Evolutionary conservation across 2,888 invertebrate species (phyloP), one percentile per base, ranked within the genome.

Genomic region (Adineta ricciae): DNA sequence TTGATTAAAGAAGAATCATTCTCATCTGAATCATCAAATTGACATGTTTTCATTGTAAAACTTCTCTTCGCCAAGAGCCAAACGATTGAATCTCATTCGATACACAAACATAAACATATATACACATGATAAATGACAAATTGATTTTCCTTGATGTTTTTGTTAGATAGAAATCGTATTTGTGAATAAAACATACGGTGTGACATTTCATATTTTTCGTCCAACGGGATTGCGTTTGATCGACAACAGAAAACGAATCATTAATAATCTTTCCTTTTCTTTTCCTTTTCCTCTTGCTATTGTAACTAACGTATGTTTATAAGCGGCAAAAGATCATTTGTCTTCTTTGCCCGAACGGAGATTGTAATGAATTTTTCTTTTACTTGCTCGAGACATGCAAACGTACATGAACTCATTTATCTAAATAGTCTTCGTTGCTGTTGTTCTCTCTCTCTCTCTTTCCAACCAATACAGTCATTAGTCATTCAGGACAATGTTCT

Each of bases 321-420:
- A 46, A 56, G 56, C 56, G 56, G 56, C 56, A 56, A 56, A 56
- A 56, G 56, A 56, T 56, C 56, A 56, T 56, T 56, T 56, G 56
- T 56, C 56, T 56, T 56, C 56, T 56, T 56, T 64, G 64, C 64
- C 32, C 32, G 32, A 32, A 64, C 64, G 64, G 64, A 64, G 64
- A 64, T 64, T 64, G 27, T 64, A 64, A 64, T 64, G 64, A 64
- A 27, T 64, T 64, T 64, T 64, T 64, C 64, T 64, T 64, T 64
- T 64, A 64, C 14, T 64, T 64, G 14, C 32, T 64, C 64, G 64
- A 64, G 64, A 64, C 64, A 64, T 64, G 64, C 64, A 64, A 64
- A 27, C n/a, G 27, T 64, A 64, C 27, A 64, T 27, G 32, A 64
- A 64, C 64, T 64, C 64, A 64, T 64, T 64, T 64, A 64, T 64